Evolutionary conservation across 2,888 invertebrate genomes (phyloP).

Genomic region (Drosophila acutilabella): DNA sequence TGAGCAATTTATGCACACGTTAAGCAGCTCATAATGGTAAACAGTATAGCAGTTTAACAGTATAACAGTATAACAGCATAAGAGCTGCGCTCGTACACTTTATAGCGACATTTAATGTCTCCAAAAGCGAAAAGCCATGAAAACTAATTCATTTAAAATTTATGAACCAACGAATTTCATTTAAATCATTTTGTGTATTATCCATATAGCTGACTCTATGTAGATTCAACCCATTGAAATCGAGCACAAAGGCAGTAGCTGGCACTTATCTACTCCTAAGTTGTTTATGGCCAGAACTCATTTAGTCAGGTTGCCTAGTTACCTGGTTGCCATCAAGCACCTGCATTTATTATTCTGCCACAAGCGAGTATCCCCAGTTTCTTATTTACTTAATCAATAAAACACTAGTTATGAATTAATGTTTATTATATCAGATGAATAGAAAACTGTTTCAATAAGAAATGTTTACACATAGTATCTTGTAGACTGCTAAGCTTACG

Average conservation of each 20-base stretch:
- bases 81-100: slow-evolving; percentile 37
- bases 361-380: background rate
- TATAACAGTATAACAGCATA: slow-evolving; percentile 36
- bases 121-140: slow-evolving; percentile 43
- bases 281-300: slow-evolving; percentile 45
- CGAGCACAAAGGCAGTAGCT: slow-evolving; percentile 7
- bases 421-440: no score
- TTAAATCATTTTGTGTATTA: slow-evolving; percentile 54
- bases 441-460: no score
- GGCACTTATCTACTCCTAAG: slow-evolving; percentile 22
- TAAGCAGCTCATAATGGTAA: slow-evolving; percentile 63
- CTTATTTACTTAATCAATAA: slow-evolving; percentile 1
- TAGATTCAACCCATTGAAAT: background rate
- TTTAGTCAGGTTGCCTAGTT: slow-evolving; percentile 39
- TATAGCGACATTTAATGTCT: slow-evolving; percentile 51
- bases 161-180: slow-evolving; percentile 65
- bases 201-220: background rate
- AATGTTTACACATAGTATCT: no score
- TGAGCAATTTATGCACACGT: slow-evolving; percentile 65
- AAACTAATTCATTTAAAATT: slow-evolving; percentile 78
- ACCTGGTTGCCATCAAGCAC: slow-evolving; percentile 15
- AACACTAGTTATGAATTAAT: no score
- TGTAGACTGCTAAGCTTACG: no score
- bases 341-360: slow-evolving; percentile 1
- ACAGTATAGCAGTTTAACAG: slow-evolving; percentile 42